A percentile compares a stretch with the other conserved stretches of the same genome.
These are phyloP conservation scores for Galeruca laticollis DNA, from an alignment of 2,888 invertebrate genomes.

Conservation along the genomic window DNA sequence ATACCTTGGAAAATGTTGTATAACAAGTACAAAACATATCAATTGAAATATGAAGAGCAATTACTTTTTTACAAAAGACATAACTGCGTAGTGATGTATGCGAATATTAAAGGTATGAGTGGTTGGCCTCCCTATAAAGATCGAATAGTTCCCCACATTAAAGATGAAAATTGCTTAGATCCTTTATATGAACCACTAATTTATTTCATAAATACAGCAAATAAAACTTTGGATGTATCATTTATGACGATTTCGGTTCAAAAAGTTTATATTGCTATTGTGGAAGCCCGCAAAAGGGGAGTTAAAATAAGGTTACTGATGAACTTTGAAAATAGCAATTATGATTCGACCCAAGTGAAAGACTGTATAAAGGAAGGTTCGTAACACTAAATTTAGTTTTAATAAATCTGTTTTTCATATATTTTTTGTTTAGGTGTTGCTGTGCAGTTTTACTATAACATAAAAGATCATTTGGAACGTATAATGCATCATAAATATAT, in stretches of 20 bases:
- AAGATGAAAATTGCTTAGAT: constrained; percentile 44
- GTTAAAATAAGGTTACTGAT: constrained; percentile 57
- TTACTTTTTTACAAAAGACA: constrained; percentile 55
- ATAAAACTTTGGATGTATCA: constrained; percentile 55
- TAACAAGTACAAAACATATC: constrained; percentile 47
- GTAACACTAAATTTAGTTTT: constrained; percentile 1
- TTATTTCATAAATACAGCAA: constrained; percentile 58
- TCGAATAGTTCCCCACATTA: constrained; percentile 36
- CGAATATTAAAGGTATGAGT: constrained; percentile 45
- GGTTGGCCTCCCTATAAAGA: constrained; percentile 53
- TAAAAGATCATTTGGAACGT: constrained; percentile 45
- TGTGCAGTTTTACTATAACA: constrained; percentile 54
- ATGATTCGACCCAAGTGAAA: constrained; percentile 38
- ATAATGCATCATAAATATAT: constrained; percentile 64
- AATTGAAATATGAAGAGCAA: constrained; percentile 48
- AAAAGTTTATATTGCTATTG: constrained; percentile 51
- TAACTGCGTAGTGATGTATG: constrained; percentile 59
- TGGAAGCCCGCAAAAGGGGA: constrained; percentile 53
- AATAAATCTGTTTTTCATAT: background rate
- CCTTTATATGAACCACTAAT: constrained; percentile 55
- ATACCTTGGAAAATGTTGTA: constrained; percentile 53
- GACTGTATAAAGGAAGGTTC: constrained; percentile 52
- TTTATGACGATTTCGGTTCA: constrained; percentile 56
- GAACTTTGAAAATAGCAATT: constrained; percentile 54
- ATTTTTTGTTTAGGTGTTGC: constrained; percentile 52